phyloP scores from a whole-genome alignment of 2,888 invertebrate genomes.

The Drosophila stalkeri region DNA sequence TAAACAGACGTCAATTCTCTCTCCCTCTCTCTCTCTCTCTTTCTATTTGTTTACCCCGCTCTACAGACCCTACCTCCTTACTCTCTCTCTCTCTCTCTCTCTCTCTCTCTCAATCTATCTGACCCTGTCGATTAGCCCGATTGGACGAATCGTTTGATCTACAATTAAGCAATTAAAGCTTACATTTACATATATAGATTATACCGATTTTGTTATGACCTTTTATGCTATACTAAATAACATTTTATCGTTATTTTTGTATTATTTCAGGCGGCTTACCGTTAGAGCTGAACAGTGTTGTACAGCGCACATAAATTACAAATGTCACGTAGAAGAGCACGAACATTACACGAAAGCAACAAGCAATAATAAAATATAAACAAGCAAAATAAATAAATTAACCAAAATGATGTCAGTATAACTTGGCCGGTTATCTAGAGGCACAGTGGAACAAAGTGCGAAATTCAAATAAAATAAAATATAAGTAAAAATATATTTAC shows the following conservation, averaged over 20 bases:
- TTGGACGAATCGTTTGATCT: conserved; percentile 64
- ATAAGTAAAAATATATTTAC: conserved; percentile 1
- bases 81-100: background rate
- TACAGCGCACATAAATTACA: conserved; percentile 30
- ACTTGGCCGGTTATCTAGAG: conserved; percentile 38
- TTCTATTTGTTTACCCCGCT: background rate
- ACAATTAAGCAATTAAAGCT: conserved; percentile 70
- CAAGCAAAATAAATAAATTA: conserved; percentile 25
- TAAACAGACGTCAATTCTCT: conserved; percentile 17
- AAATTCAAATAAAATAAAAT: background rate
- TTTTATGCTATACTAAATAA: conserved; percentile 23
- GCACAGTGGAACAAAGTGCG: conserved; percentile 65
- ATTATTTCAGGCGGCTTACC: conserved; percentile 44
- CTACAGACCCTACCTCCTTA: background rate
- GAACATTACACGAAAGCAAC: conserved; percentile 22
- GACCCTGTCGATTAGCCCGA: conserved; percentile 16
- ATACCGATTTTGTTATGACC: conserved; percentile 45
- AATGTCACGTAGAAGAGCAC: conserved; percentile 33
- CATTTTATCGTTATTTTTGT: background rate
- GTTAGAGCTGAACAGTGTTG: conserved; percentile 47
- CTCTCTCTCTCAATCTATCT: background rate
- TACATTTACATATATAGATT: conserved; percentile 20
- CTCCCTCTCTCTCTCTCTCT: background rate
- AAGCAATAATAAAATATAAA: conserved; percentile 26
- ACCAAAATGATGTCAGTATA: conserved; percentile 68